Conservation (phyloP, 1,140 invertebrate genomes). For the Listronotus bonariensis region DNA sequence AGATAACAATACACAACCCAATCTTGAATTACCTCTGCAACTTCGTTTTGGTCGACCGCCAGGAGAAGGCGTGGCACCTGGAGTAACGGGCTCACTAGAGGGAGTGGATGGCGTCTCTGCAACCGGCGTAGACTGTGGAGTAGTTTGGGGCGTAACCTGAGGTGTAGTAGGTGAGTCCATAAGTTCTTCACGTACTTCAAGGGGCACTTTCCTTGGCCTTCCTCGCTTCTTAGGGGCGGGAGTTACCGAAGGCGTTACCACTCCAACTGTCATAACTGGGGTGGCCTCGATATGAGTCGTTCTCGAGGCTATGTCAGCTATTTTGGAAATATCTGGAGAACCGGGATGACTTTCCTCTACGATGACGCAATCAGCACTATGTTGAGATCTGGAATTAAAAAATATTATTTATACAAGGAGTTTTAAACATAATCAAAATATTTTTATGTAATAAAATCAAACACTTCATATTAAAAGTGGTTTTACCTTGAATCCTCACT, state of each 20-base stretch:
- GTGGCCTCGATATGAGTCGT: constrained; percentile 22
- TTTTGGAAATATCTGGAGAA: constrained; percentile 20
- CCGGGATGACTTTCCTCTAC: neutral
- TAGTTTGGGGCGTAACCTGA: neutral
- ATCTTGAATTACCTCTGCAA: constrained; percentile 45
- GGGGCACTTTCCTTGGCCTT: constrained; percentile 45
- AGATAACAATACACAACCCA: too few relatives aligned
- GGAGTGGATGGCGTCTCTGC: neutral
- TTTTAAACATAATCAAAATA: too few relatives aligned
- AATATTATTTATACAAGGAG: constrained; percentile 2
- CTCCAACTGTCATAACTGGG: constrained; percentile 20
- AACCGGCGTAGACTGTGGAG: neutral
- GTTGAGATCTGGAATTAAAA: constrained; percentile 12
- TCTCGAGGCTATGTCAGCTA: constrained; percentile 17
- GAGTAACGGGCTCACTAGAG: constrained; percentile 1
- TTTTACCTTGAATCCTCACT: constrained; percentile 45
- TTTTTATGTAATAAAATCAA: too few relatives aligned
- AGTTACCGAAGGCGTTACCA: constrained; percentile 20
- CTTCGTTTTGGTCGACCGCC: constrained; percentile 52
- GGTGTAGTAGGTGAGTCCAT: constrained; percentile 32
- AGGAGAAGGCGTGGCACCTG: constrained; percentile 18
- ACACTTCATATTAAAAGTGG: too few relatives aligned
- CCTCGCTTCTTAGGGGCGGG: constrained; percentile 42
- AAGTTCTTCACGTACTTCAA: constrained; percentile 48
- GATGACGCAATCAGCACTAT: neutral